Conservation (phyloP, 2,113 vertebrate genomes). For the Saimiri boliviensis region DNA sequence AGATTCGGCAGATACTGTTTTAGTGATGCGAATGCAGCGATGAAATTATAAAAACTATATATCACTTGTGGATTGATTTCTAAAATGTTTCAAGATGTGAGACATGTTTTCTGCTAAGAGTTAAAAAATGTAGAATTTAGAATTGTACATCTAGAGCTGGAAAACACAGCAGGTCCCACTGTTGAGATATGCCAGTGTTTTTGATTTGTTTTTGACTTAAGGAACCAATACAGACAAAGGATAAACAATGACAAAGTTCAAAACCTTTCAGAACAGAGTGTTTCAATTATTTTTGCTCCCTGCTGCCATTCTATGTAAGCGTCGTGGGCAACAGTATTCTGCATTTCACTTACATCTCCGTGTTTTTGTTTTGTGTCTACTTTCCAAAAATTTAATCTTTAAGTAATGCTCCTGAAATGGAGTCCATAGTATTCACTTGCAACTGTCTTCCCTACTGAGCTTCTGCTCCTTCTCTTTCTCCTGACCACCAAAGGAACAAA, state of each 20-base stretch:
- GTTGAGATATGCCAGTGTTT: background rate
- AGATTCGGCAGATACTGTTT: background rate
- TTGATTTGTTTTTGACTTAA: background rate
- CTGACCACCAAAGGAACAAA: background rate
- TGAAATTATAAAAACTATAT: background rate
- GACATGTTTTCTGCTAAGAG: background rate
- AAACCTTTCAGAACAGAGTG: background rate
- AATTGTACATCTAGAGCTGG: background rate
- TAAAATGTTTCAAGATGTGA: background rate
- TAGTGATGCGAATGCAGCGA: background rate
- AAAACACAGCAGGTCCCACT: background rate
- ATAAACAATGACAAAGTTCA: conserved; percentile 12
- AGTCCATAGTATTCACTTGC: background rate
- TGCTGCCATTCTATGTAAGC: background rate
- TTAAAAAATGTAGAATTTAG: background rate
- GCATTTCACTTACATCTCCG: background rate
- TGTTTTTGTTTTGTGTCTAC: background rate
- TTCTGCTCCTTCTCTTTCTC: background rate
- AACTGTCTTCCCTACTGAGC: background rate
- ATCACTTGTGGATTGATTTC: background rate
- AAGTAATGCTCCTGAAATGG: background rate
- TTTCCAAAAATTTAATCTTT: background rate
- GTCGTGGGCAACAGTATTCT: background rate
- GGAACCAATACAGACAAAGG: background rate
- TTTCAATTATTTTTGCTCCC: conserved; percentile 53